phyloP scores from a whole-genome alignment of 2,888 invertebrate species.

The Erebia epiphron region DNA sequence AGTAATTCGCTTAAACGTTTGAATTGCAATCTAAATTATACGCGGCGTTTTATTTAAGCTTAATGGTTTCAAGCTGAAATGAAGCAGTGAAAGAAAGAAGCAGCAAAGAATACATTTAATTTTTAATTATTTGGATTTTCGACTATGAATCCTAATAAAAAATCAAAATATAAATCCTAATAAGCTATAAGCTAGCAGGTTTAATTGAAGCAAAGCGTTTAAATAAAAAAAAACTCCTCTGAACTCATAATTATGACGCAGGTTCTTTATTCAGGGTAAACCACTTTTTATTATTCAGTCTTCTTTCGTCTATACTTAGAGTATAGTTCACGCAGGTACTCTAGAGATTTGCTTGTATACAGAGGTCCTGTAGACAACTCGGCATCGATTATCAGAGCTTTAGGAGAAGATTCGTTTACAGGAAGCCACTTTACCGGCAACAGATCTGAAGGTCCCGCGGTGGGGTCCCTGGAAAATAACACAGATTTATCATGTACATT shows the following conservation, averaged over 20 bases:
- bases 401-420: constrained; percentile 46
- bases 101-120: no score
- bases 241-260: no score
- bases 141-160: no score
- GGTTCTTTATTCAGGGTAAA: no score
- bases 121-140: no score
- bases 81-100: no score
- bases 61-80: no score
- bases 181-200: no score
- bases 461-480: constrained; percentile 60
- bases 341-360: constrained; percentile 55
- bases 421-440: constrained; percentile 59
- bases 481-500: no score
- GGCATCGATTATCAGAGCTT: constrained; percentile 56
- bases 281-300: constrained; percentile 22
- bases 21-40: constrained; percentile 1
- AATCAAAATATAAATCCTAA: no score
- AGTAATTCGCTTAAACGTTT: constrained; percentile 12
- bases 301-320: constrained; percentile 55
- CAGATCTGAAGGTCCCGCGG: constrained; percentile 52
- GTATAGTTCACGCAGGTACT: constrained; percentile 57
- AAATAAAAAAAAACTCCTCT: no score
- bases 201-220: no score
- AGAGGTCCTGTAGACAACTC: constrained; percentile 53
- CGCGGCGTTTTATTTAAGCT: neutral